Percentiles rank a stretch among this genome's conserved stretches.
These are phyloP conservation scores for Silurus asotus DNA, from an alignment of 2,113 vertebrate genomes.

Conservation along the genomic window DNA sequence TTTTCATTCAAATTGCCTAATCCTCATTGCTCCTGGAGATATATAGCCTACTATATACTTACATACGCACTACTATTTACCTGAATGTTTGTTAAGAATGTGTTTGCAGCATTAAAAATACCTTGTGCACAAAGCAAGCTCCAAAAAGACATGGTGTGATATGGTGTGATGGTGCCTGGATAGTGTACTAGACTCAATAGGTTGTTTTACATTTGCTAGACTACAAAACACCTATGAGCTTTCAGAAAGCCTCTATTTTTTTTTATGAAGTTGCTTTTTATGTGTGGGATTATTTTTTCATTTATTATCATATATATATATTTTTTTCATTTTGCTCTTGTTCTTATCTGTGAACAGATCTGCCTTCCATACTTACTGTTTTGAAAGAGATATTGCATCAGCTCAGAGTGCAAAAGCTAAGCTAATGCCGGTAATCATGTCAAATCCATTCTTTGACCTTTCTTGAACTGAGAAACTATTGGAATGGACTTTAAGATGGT, in stretches of 20 bases:
- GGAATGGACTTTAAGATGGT: neutral
- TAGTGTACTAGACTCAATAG: neutral
- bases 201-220: neutral
- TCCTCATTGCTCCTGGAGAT: neutral
- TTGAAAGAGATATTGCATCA: constrained; percentile 23
- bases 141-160: neutral
- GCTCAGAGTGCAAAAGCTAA: constrained; percentile 8
- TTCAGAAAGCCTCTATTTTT: neutral
- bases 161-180: neutral
- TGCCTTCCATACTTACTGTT: constrained; percentile 3
- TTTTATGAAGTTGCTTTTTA: neutral
- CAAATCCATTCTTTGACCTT: constrained; percentile 4
- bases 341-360: neutral
- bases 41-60: too few species aligned
- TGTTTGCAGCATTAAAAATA: neutral
- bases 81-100: neutral
- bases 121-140: neutral
- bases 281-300: neutral
- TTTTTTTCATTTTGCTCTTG: neutral
- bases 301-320: neutral
- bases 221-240: neutral
- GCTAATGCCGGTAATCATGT: neutral
- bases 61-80: too few species aligned
- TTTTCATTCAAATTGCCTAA: neutral
- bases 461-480: neutral